A percentile compares a stretch with the other conserved stretches of the same genome.
Conservation (phyloP, 1,140 invertebrate genomes). For the Brachionus rotundiformis region DNA sequence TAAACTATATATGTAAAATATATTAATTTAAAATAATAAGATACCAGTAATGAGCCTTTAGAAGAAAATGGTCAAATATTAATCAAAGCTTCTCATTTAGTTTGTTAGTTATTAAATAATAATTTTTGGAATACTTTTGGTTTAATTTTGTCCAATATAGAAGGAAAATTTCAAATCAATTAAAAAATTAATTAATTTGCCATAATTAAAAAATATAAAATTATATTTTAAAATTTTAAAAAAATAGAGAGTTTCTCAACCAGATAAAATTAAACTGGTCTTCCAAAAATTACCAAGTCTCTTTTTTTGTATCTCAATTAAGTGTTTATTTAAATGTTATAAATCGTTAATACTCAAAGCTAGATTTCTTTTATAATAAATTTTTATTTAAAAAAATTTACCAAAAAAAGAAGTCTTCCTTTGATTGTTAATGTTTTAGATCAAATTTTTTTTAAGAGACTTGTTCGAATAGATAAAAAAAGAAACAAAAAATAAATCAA, state of each 20-base stretch:
- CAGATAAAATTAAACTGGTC: too few relatives aligned
- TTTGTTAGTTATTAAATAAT: background rate
- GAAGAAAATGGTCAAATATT: background rate
- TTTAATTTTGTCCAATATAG: background rate
- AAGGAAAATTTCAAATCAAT: background rate
- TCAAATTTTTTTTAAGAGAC: too few relatives aligned
- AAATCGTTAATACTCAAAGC: too few relatives aligned
- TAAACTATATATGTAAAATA: constrained; percentile 35
- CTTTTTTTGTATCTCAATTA: too few relatives aligned
- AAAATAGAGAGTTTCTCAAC: too few relatives aligned
- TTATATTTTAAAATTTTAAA: too few relatives aligned
- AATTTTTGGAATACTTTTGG: background rate
- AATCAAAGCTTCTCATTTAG: background rate
- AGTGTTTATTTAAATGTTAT: too few relatives aligned
- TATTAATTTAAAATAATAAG: background rate
- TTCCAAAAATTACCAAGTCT: background rate
- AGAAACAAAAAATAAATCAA: background rate
- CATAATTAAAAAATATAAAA: too few relatives aligned
- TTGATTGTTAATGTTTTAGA: too few relatives aligned
- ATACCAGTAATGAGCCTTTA: background rate
- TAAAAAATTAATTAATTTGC: too few relatives aligned
- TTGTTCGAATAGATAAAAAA: background rate
- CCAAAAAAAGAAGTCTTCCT: background rate
- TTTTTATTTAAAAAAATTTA: background rate
- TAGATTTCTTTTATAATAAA: too few relatives aligned